These are phyloP conservation scores for Pleuronectes platessa DNA, from an alignment of 2,113 vertebrate species.

Conservation along the genomic window DNA sequence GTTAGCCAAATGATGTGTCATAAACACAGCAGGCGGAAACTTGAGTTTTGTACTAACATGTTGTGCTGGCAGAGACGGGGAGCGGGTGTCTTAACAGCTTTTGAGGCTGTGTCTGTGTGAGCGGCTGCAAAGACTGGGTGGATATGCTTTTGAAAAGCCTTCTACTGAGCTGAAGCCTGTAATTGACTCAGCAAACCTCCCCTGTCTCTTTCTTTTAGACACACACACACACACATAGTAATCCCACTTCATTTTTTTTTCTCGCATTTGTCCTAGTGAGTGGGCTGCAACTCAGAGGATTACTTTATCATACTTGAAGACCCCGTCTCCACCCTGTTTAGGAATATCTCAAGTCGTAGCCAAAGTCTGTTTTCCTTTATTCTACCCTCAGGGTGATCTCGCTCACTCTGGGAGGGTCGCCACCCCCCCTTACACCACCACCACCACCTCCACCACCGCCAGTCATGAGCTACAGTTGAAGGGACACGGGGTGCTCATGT, in stretches of 20 bases:
- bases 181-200: conserved; percentile 78
- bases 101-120: conserved; percentile 48
- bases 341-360: conserved; percentile 62
- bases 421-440: background rate
- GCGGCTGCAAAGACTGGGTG: conserved; percentile 74
- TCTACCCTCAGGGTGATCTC: conserved; percentile 57
- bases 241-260: conserved; percentile 51
- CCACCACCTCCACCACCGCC: background rate
- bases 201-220: conserved; percentile 61
- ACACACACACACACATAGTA: conserved; percentile 28
- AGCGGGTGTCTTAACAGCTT: conserved; percentile 56
- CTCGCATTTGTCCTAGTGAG: conserved; percentile 42
- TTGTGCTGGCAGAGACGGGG: conserved; percentile 45
- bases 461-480: conserved; percentile 71
- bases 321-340: conserved; percentile 43
- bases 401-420: conserved; percentile 45
- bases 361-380: conserved; percentile 64
- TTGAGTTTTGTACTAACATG: conserved; percentile 58
- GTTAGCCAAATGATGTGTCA: conserved; percentile 28
- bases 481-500: conserved; percentile 65
- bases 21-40: conserved; percentile 18
- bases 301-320: conserved; percentile 62
- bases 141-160: conserved; percentile 78
- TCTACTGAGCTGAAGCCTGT: conserved; percentile 79
- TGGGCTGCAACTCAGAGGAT: conserved; percentile 49